Conservation (phyloP, 2,113 vertebrate genomes). For the Solenodon paradoxus region DNA sequence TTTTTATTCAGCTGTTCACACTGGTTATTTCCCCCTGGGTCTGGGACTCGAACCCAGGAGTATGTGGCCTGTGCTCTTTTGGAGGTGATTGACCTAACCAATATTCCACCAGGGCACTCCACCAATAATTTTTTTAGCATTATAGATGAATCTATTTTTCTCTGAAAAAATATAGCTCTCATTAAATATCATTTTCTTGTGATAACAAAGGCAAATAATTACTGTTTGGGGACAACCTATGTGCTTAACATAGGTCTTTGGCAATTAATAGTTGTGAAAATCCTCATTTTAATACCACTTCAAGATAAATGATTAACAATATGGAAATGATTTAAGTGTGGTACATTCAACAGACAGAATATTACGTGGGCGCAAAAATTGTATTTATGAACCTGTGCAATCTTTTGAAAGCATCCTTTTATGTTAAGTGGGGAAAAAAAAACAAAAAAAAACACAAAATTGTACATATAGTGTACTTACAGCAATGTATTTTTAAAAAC, state of each 20-base stretch:
- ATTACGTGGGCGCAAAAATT: conserved; percentile 4
- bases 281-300: conserved; percentile 42
- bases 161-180: conserved; percentile 38
- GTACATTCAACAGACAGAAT: not conserved
- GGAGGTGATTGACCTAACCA: no score
- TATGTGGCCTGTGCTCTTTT: no score
- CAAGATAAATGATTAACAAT: conserved; percentile 34
- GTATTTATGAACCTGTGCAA: conserved; percentile 3
- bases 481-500: not conserved
- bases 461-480: not conserved
- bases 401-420: conserved; percentile 41
- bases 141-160: not conserved
- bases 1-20: no score
- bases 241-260: conserved; percentile 33
- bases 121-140: no score
- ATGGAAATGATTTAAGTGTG: not conserved
- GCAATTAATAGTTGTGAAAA: conserved; percentile 39
- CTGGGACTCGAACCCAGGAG: no score
- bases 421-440: not conserved
- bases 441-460: conserved; percentile 1
- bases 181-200: conserved; percentile 2
- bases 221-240: not conserved
- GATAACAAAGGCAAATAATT: conserved; percentile 5
- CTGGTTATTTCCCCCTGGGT: no score
- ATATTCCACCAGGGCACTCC: no score